Conservation (phyloP, 2,797 vertebrate genomes). For the Oreortyx pictus region DNA sequence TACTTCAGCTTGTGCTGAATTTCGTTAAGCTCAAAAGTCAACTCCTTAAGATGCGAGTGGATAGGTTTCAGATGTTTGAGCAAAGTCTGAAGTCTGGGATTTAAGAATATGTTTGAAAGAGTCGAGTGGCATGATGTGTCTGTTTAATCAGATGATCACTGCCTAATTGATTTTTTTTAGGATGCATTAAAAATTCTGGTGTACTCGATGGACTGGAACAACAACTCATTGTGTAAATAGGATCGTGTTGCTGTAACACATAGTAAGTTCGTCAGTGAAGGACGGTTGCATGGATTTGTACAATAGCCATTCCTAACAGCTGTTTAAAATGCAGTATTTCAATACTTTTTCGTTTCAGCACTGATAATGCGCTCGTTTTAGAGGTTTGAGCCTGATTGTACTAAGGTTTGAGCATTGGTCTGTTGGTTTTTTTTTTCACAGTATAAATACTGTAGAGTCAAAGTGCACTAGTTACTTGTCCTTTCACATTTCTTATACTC, state of each 20-base stretch:
- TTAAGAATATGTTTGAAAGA: slow-evolving; percentile 25
- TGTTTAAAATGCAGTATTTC: neutral
- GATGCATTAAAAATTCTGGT: slow-evolving; percentile 42
- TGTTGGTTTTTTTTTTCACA: neutral
- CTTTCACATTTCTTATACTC: neutral
- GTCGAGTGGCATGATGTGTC: slow-evolving; percentile 5
- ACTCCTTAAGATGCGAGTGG: neutral
- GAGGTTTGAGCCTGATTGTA: neutral
- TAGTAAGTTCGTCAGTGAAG: slow-evolving; percentile 38
- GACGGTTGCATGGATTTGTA: neutral
- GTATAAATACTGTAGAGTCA: accelerated
- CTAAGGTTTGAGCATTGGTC: neutral
- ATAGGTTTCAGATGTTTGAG: neutral
- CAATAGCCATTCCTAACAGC: neutral
- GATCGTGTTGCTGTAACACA: neutral
- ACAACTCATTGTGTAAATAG: slow-evolving; percentile 49
- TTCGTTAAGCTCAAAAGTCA: neutral
- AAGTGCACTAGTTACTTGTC: neutral
- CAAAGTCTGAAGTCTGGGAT: neutral
- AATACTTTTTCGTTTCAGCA: neutral
- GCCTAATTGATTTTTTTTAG: slow-evolving; percentile 54
- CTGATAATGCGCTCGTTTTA: neutral
- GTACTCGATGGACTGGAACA: slow-evolving; percentile 55
- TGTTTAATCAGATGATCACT: slow-evolving; percentile 57
- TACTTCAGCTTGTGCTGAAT: neutral